Base-by-base conservation (phyloP, 2,113 vertebrate genomes). In the Chlamydotis undulata region DNA sequence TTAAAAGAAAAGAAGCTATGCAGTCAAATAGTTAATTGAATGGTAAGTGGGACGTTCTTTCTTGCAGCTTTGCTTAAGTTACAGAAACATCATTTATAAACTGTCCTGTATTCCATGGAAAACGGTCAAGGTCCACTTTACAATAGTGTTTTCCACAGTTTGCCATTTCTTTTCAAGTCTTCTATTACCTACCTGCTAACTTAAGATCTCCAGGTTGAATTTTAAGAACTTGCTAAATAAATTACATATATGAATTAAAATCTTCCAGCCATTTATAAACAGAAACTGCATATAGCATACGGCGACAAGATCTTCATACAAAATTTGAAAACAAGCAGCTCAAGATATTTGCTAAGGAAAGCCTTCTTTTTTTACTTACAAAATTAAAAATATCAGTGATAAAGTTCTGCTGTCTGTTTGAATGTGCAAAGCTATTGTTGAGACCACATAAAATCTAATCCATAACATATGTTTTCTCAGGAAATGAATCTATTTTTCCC, bases 21-120 rank as follows among this genome's bases (percentile, higher is more conserved):
- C 59, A 85, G 69, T 86, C 71, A 84, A 85, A 91, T 45, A 88
- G 68, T 88, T 92, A 95, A 92, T 0, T 82, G 43, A 93, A 65
- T 49, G 56, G 4, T 41, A 90, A 94, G 16, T 31, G 39, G 52
- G 50, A 83, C 10, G 60, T n/a, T 77, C n/a, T 25, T 76, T 25
- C 63, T 80, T 68, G 43, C 25, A 94, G 28, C 67, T 94, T 89
- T 90, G 31, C 71, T 67, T 56, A 74, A 83, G 64, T 26, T 5
- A 41, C 2, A 83, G 39, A 65, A 89, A 56, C 37, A 55, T 79
- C 39, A 68, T 79, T 86, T 89, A 77, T 3, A 56, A 78, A 28
- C 16, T 73, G 31, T 12, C 29, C 45, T 69, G 41, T 76, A 45
- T 61, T 60, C 49, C 35, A 63, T 19, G 80, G 37, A 75, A 60